These are phyloP conservation scores for Phortica variegata DNA, from an alignment of 1,140 invertebrate species.

Conservation along the genomic window DNA sequence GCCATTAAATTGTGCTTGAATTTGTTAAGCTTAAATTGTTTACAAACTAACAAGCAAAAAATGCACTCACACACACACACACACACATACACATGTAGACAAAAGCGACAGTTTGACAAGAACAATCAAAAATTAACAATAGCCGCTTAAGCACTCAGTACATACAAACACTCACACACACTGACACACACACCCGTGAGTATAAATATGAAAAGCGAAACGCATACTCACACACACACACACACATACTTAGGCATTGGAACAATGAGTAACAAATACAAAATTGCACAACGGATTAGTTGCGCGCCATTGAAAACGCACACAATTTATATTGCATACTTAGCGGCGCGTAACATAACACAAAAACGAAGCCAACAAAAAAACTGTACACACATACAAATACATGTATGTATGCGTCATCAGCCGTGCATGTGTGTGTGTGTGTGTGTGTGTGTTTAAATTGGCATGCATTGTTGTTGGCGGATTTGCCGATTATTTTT, in stretches of 20 bases:
- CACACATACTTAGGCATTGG: neutral
- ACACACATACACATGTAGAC: neutral
- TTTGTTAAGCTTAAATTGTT: slow-evolving; percentile 37
- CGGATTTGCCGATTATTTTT: neutral
- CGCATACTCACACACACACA: neutral
- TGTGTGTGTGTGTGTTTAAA: too few species aligned
- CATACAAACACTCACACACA: too few species aligned
- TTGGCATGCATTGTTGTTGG: too few species aligned
- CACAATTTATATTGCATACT: slow-evolving; percentile 53
- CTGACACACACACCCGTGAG: too few species aligned
- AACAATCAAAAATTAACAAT: too few species aligned
- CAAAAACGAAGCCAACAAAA: too few species aligned
- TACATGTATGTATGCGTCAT: too few species aligned
- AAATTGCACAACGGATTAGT: neutral
- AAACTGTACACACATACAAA: too few species aligned
- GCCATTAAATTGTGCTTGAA: slow-evolving; percentile 5
- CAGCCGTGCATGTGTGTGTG: too few species aligned
- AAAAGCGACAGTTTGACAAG: neutral
- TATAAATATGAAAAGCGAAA: too few species aligned
- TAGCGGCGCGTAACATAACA: slow-evolving; percentile 29
- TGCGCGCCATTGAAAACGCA: slow-evolving; percentile 18
- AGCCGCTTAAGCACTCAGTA: too few species aligned
- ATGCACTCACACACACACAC: neutral
- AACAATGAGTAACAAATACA: neutral
- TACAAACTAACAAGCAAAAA: slow-evolving; percentile 31